These are phyloP conservation scores for Glomeris maerens DNA, from an alignment of 1,140 invertebrate genomes.

Conservation along the genomic window DNA sequence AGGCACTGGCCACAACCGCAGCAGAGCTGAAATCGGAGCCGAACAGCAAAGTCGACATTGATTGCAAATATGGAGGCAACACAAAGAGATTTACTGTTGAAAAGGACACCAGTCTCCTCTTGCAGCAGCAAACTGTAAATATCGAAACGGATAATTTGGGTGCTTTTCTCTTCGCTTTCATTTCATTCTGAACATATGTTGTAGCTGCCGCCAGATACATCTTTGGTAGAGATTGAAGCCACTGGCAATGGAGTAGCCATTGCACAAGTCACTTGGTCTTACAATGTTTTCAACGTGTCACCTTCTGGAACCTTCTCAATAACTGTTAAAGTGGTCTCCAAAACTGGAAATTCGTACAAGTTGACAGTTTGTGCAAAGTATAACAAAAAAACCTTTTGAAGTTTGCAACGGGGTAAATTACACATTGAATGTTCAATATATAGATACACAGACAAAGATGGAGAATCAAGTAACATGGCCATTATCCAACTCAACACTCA, in stretches of 20 bases:
- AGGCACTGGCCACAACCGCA: slow-evolving; percentile 53
- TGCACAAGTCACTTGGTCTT: slow-evolving; percentile 55
- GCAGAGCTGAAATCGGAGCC: slow-evolving; percentile 38
- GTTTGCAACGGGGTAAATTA: no score
- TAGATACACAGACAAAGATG: no score
- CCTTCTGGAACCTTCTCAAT: no score
- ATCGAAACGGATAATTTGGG: slow-evolving; percentile 3
- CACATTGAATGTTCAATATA: no score
- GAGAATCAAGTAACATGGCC: no score
- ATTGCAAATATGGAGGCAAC: slow-evolving; percentile 37
- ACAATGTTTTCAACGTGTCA: no score
- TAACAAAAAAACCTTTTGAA: no score
- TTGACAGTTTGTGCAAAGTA: no score
- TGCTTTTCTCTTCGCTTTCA: slow-evolving; percentile 4
- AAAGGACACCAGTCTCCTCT: slow-evolving; percentile 51
- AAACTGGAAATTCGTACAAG: no score
- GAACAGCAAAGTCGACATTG: slow-evolving; percentile 38
- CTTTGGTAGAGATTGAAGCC: slow-evolving; percentile 47
- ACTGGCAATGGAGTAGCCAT: slow-evolving; percentile 68
- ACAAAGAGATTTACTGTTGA: slow-evolving; percentile 45
- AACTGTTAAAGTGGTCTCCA: no score
- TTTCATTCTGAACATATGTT: slow-evolving; percentile 13
- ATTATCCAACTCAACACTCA: no score
- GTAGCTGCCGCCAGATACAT: slow-evolving; percentile 39
- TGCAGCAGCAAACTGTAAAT: slow-evolving; percentile 52